Evolutionary conservation across 30 jellyfish, hydroid and myxozoan species (phyloP).

Genomic region (Turritopsis rubra): DNA sequence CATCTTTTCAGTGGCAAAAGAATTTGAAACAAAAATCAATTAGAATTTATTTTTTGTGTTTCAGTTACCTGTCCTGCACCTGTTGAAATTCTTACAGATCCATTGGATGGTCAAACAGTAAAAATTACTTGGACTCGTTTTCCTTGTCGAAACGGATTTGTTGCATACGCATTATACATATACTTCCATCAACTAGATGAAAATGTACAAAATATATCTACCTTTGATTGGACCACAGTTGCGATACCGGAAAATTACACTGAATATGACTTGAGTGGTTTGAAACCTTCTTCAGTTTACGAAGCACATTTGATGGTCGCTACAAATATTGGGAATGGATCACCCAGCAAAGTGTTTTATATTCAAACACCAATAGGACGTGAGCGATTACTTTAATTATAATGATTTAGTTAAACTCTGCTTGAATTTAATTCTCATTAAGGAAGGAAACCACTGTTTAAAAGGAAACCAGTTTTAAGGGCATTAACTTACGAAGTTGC

Average conservation of each 20-base stretch:
- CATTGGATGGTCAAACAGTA: neutral
- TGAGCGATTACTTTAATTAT: neutral
- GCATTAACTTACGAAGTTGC: too few relatives aligned
- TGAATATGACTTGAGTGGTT: neutral
- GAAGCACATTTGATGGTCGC: neutral
- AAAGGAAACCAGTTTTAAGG: too few relatives aligned
- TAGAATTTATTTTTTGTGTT: neutral
- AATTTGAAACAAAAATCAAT: neutral
- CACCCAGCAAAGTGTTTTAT: neutral
- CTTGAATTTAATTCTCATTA: too few relatives aligned
- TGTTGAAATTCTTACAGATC: neutral
- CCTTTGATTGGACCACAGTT: neutral
- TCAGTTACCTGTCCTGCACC: neutral
- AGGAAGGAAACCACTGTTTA: too few relatives aligned
- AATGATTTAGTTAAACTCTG: too few relatives aligned
- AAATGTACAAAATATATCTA: neutral
- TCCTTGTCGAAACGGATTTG: neutral
- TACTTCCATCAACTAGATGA: neutral
- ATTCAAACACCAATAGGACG: constrained; percentile 5
- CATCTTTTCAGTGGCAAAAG: neutral
- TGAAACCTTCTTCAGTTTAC: neutral
- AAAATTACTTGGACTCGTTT: neutral
- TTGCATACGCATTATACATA: neutral
- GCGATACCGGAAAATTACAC: neutral
- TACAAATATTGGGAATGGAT: neutral